Conservation (phyloP, 2,113 vertebrate genomes). For the zebrafish (Danio rerio) region DNA sequence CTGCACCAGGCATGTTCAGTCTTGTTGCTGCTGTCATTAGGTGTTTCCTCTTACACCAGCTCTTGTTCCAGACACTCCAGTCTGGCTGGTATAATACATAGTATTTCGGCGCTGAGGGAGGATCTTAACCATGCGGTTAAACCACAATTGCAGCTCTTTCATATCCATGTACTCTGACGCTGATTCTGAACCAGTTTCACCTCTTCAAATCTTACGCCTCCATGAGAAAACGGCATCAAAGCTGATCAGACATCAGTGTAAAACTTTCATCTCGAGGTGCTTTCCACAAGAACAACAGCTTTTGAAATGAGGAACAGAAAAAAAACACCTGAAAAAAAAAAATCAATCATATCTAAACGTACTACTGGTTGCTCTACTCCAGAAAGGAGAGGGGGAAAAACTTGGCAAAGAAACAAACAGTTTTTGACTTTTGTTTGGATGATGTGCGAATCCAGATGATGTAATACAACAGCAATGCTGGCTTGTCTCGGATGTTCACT, state of each 20-base stretch:
- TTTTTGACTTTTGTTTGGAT: constrained; percentile 27
- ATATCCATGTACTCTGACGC: background rate
- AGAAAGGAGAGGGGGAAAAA: constrained; percentile 31
- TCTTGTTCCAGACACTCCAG: constrained; percentile 9
- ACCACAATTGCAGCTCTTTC: constrained; percentile 11
- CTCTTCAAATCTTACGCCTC: background rate
- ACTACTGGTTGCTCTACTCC: constrained; percentile 41
- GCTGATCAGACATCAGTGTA: background rate
- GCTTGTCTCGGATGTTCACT: background rate
- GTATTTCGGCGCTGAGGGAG: background rate
- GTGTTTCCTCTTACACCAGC: constrained; percentile 5
- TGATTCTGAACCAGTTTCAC: background rate
- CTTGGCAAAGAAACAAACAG: constrained; percentile 22
- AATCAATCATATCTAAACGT: constrained; percentile 8
- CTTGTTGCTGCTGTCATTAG: constrained; percentile 23
- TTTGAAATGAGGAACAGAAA: background rate
- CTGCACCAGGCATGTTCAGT: constrained; percentile 8
- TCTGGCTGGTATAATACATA: background rate
- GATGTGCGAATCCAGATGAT: constrained; percentile 56
- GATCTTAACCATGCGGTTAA: background rate
- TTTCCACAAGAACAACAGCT: background rate
- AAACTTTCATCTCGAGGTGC: background rate
- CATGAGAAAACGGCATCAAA: background rate
- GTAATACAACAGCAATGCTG: constrained; percentile 65
- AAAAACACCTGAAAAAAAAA: background rate